Evolutionary conservation across 2,797 vertebrate genomes (phyloP), one percentile per base, ranked within the genome.

Genomic region (Pygocentrus nattereri): DNA sequence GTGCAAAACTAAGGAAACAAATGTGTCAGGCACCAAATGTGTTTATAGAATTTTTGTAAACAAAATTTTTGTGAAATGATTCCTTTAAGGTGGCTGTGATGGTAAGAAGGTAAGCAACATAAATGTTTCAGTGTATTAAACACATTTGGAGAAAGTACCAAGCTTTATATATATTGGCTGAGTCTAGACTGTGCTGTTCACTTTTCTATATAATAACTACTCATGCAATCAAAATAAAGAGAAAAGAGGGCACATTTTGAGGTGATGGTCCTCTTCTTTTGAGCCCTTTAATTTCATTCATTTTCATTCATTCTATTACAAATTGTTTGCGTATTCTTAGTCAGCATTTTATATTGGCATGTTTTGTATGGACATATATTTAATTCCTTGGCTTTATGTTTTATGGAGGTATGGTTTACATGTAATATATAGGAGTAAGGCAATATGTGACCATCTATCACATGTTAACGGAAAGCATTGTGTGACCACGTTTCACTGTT

Each of bases 401-500:
- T 78, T 61, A 65, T 79, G 31, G 31, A 6, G 19, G 11, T 82
- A 65, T 38, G 7, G 25, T n/a, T 58, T 69, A 34, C 52, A 74
- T 2, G 10, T 72, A 31, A 44, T 23, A 67, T 65, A 30, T 21
- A 70, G 12, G 52, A 71, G 30, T n/a, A 23, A 54, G 11, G 30
- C 71, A 70, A 34, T 47, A 71, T 70, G 19, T 70, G n/a, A 23
- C 56, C 71, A n/a, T 47, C 13, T 25, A 25, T 15, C 11, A 2
- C 25, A 59, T 59, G 12, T 30, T 16, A 16, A 59, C 62, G n/a
- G 2, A 21, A n/a, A 16, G 19, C 21, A 49, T 64, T 10, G 19
- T 67, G 21, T 18, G 44, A 16, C 56, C 31, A 41, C 41, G 73
- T 82, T 82, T 85, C 27, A 69, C 38, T 44, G 15, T n/a, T 23